Evolutionary conservation across 2,888 invertebrate genomes (phyloP), one percentile per base, ranked within the genome.

Genomic region (Morpho helenor): DNA sequence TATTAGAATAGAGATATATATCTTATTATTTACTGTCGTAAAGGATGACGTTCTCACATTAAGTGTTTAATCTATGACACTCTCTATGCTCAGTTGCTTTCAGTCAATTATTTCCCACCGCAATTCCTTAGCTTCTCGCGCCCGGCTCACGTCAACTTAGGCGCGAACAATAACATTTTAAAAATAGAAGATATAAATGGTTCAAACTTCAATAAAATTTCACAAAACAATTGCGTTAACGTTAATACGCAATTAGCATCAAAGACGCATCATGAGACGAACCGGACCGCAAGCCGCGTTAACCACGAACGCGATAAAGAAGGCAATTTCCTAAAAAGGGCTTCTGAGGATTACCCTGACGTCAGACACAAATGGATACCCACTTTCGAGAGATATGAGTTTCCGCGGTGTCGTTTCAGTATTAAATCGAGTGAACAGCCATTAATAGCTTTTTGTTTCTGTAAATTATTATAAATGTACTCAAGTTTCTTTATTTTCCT

Each of bases 321-420:
- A 66, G 63, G 67, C 63, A 64, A 67, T 67, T 66, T 67, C 57
- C 65, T 65, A 67, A 65, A 64, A 64, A 67, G 59, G 59, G 50
- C 59, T 66, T 60, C 58, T 55, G 59, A 59, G 64, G 61, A 61
- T 64, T 61, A 64, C 56, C 57, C 60, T 60, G 63, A 64, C 58
- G 66, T 64, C 60, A 52, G 54, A 62, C 62, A 60, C 57, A 59
- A 64, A 66, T 63, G 61, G 60, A 66, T 61, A 56, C 55, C 61
- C 59, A 48, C 57, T 61, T 52, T 39, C 47, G 56, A 59, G 52
- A 52, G 61, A 59, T 61, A 59, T 56, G 52, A 61, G 56, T 8
- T 46, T 55, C 52, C 52, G 61, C 45, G 59, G 42, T 16, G 49
- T 59, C 52, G 56, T 59, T 52, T 59, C 55, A n/a, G 44, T 40